Evolutionary conservation across 1,140 invertebrate genomes (phyloP), one percentile per base, ranked within the genome.

Genomic region (Littorina saxatilis): DNA sequence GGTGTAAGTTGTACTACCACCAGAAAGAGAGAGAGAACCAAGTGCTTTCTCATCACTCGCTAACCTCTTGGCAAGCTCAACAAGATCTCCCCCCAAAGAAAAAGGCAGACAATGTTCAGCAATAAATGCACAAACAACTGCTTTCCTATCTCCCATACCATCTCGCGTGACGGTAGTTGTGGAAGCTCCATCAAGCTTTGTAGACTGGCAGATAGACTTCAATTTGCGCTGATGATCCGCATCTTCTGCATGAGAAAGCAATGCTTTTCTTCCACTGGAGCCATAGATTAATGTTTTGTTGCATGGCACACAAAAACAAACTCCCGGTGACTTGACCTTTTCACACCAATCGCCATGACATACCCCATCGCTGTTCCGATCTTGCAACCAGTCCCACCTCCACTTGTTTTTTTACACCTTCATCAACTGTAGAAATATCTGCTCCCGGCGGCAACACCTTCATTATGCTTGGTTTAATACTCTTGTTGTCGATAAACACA

Each of bases 21-120:
- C 35, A 13, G 82, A 74, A n/a, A 70, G 35, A 58, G 79, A 61
- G 43, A 70, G 55, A 74, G 79, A 72, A 4, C 78, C 82, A 43
- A 83, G 58, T 27, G 82, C 82, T 32, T 52, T 27, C 32, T 80
- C 79, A 72, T 79, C 76, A 43, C 29, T 47, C 2, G 27, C 23
- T 9, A 79, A n/a, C 32, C 40, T 15, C 40, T 84, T 76, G 5
- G 79, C 66, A 52, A 77, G 50, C 23, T 76, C 35, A 55, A 81
- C 27, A 2, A 84, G 27, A 29, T 81, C 52, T 73, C 0, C 15
- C 27, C 61, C 61, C 15, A 63, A 23, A 11, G 29, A 63, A 63
- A 63, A 32, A 9, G 61, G 23, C 20, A 29, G n/a, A 63, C 58
- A 63, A 32, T 63, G 61, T 63, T 63, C 61, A 32, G 61, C 61